phyloP scores from a whole-genome alignment of 2,888 invertebrate genomes.

The Alitta virens region DNA sequence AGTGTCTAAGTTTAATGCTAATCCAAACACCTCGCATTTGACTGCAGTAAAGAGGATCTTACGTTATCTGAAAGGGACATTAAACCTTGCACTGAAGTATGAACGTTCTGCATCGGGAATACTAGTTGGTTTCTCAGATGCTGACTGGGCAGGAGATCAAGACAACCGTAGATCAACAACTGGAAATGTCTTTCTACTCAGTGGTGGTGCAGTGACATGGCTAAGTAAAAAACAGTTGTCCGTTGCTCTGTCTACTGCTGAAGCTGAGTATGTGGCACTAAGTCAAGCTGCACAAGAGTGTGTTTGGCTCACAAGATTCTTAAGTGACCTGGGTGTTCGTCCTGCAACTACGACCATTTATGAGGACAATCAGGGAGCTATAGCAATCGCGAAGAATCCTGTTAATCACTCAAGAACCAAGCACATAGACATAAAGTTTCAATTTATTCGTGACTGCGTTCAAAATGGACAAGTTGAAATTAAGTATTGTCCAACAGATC shows the following conservation, averaged over 20 bases:
- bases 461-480: neutral
- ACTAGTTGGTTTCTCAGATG: conserved; percentile 36
- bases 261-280: conserved; percentile 48
- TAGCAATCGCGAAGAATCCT: conserved; percentile 22
- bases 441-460: conserved; percentile 22
- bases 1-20: conserved; percentile 17
- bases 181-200: conserved; percentile 37
- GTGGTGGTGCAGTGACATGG: conserved; percentile 41
- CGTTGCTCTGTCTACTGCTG: conserved; percentile 45
- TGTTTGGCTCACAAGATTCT: conserved; percentile 24
- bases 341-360: conserved; percentile 8
- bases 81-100: neutral
- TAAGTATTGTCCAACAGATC: neutral
- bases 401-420: conserved; percentile 26
- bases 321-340: conserved; percentile 1
- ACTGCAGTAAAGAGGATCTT: conserved; percentile 23
- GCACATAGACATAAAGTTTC: conserved; percentile 28
- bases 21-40: conserved; percentile 25
- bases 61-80: neutral
- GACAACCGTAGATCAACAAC: conserved; percentile 41
- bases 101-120: no score
- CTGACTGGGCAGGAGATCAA: conserved; percentile 40
- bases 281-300: conserved; percentile 25
- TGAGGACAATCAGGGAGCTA: conserved; percentile 30
- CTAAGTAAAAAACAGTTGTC: conserved; percentile 40